A percentile compares a stretch with the other conserved stretches of the same genome.
phyloP scores from a whole-genome alignment of 1,140 invertebrate genomes.

The honey bee (Apis mellifera) region DNA sequence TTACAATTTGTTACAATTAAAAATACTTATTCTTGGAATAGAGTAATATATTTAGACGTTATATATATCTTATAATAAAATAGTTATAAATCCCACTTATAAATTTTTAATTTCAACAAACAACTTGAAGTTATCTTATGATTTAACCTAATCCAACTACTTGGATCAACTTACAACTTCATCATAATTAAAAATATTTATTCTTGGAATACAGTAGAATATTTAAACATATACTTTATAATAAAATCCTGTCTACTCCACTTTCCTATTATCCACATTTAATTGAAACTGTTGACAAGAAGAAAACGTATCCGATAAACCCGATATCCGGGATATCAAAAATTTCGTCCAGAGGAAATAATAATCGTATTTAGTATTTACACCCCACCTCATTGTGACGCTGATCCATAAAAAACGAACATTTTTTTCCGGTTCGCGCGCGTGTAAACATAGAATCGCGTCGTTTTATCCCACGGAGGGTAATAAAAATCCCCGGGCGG shows the following conservation, averaged over 20 bases:
- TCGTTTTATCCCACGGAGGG: constrained; percentile 18
- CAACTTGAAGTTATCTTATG: too few relatives aligned
- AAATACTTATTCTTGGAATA: too few relatives aligned
- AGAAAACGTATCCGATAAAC: neutral
- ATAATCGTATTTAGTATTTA: constrained; percentile 1
- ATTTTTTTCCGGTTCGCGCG: neutral
- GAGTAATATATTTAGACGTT: too few relatives aligned
- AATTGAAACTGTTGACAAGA: neutral
- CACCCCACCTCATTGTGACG: neutral
- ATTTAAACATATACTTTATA: too few relatives aligned
- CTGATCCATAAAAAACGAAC: neutral
- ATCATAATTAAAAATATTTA: too few relatives aligned
- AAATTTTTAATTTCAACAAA: too few relatives aligned
- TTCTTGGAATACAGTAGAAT: too few relatives aligned
- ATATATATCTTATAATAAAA: too few relatives aligned
- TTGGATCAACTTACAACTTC: too few relatives aligned
- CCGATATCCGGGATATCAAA: neutral
- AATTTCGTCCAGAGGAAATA: neutral
- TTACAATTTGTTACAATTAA: too few relatives aligned
- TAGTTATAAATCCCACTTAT: too few relatives aligned
- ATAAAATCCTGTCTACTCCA: neutral
- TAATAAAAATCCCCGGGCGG: constrained; percentile 7
- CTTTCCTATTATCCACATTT: neutral
- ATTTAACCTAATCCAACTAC: too few relatives aligned
- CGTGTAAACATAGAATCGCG: constrained; percentile 20